Evolutionary conservation across 2,113 vertebrate genomes (phyloP).

Genomic region (Oncorhynchus clarkii): DNA sequence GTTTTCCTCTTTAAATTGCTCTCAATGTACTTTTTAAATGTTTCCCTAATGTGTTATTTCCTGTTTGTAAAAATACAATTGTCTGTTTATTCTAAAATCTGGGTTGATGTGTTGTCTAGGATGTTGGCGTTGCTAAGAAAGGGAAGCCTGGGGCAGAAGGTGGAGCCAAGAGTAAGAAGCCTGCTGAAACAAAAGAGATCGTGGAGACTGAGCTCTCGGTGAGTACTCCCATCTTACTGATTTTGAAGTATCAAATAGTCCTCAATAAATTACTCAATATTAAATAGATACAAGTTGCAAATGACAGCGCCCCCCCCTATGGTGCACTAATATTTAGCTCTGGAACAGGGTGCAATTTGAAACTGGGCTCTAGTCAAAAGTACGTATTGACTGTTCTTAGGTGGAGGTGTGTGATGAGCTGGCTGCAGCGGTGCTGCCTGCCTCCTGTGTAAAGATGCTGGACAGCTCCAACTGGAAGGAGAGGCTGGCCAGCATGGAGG

Average conservation of each 20-base stretch:
- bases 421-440: slow-evolving; percentile 87
- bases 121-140: slow-evolving; percentile 80
- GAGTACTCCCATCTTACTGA: too few species aligned
- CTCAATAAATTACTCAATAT: too few species aligned
- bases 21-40: too few species aligned
- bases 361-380: too few species aligned
- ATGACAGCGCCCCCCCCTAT: too few species aligned
- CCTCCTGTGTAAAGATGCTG: slow-evolving; percentile 86
- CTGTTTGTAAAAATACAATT: too few species aligned
- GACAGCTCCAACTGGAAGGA: slow-evolving; percentile 98
- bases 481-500: slow-evolving; percentile 95
- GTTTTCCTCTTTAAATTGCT: too few species aligned
- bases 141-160: slow-evolving; percentile 69
- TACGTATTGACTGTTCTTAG: slow-evolving; percentile 54
- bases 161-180: slow-evolving; percentile 82
- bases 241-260: too few species aligned
- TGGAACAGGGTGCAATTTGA: too few species aligned
- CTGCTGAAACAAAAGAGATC: slow-evolving; percentile 80
- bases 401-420: slow-evolving; percentile 90
- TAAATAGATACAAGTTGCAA: too few species aligned
- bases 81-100: slow-evolving; percentile 7
- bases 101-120: slow-evolving; percentile 28
- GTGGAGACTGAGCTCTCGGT: slow-evolving; percentile 88
- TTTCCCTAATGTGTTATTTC: too few species aligned
- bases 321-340: not conserved